Percentiles rank a stretch among this genome's conserved stretches.
Conservation (phyloP, 1,140 invertebrate species). For the Penaeus indicus region DNA sequence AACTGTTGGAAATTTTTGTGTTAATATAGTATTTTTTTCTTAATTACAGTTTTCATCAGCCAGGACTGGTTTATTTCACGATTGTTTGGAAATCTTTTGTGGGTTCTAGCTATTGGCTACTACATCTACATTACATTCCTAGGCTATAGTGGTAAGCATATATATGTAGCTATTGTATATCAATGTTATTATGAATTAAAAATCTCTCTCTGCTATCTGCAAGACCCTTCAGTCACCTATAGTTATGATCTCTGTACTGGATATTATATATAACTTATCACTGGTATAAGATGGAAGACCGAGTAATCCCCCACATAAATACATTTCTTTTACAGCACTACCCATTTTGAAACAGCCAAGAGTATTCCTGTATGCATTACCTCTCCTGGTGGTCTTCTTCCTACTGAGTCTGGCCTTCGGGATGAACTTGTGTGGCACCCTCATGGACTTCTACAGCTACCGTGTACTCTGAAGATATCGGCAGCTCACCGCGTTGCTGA, state of each 20-base stretch:
- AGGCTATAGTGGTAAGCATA: conserved; percentile 92
- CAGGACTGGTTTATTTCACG: conserved; percentile 82
- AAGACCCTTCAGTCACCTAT: too few species aligned
- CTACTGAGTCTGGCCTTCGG: conserved; percentile 79
- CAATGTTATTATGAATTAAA: not conserved
- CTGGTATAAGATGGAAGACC: not conserved
- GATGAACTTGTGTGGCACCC: conserved; percentile 79
- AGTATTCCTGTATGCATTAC: conserved; percentile 88
- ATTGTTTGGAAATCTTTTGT: conserved; percentile 93
- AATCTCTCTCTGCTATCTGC: too few species aligned
- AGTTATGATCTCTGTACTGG: not conserved
- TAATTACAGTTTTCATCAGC: conserved; percentile 81
- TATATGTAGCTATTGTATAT: conserved; percentile 1
- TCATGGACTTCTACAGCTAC: conserved; percentile 86
- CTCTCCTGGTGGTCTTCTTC: conserved; percentile 84
- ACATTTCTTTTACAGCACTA: conserved; percentile 79
- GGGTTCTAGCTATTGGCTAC: conserved; percentile 91
- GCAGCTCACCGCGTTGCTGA: too few species aligned
- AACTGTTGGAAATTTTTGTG: not conserved
- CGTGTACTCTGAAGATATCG: conserved; percentile 74
- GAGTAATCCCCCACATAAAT: conserved; percentile 27
- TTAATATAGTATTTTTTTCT: conserved; percentile 60
- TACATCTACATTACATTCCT: conserved; percentile 98
- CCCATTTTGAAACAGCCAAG: conserved; percentile 91
- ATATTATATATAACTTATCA: not conserved